Base-by-base conservation (phyloP, 2,888 invertebrate species). In the Latrodectus elegans region DNA sequence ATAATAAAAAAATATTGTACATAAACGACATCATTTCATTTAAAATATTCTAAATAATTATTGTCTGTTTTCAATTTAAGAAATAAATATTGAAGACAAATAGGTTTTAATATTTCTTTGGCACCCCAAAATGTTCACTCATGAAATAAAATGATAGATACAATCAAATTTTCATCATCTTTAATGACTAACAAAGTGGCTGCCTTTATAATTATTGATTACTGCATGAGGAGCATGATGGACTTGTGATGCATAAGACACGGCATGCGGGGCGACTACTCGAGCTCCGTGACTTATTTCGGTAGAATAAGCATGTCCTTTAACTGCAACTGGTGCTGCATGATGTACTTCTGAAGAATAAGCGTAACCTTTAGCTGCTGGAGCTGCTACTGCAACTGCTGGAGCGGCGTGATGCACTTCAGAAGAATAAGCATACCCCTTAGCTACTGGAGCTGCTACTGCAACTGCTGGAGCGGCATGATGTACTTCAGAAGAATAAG, bases 151-250 rank as follows among this genome's bases (percentile, higher is more conserved):
- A 26, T 10, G 11, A 75, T 83, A 64, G 49, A 52, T 26, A 60
- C 38, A 65, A 64, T 38, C 15, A 60, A 14, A 4, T 51, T n/a
- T 67, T 11, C 51, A 22, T 38, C 76, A 14, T n/a, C 15, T 60
- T 77, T 82, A 87, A 82, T 87, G 73, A 73, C 82, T 76, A 55
- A 87, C 83, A 68, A 52, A 88, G 4, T 80, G 88, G 15, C 79
- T 70, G 6, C 88, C 88, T 67, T 88, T 88, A 75, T 76, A 88
- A 71, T 88, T 84, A 71, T 83, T 82, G 38, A 88, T 74, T 8
- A 65, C 71, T 38, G 76, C 79, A 26, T 64, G 60, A 4, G 71
- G 76, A 26, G 9, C 68, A 53, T 67, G 73, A 14, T 73, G 73
- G 11, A 81, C 74, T 67, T 76, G 15, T 10, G 68, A 17, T 9